phyloP scores from a whole-genome alignment of 1,140 invertebrate species.

The Aphelinus certus region DNA sequence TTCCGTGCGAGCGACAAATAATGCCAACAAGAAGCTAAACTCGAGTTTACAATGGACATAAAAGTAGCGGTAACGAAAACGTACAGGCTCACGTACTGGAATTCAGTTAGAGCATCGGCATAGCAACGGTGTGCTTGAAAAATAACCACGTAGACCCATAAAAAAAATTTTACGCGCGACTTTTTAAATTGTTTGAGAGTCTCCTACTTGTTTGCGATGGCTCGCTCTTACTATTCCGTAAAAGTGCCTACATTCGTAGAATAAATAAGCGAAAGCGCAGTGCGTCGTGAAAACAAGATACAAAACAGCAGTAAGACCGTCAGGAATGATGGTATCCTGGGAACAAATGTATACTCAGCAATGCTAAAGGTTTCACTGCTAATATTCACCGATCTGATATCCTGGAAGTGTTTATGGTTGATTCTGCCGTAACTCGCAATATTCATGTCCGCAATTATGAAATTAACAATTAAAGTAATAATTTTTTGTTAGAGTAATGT shows the following conservation, averaged over 20 bases:
- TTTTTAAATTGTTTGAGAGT: conserved; percentile 29
- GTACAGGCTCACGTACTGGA: conserved; percentile 24
- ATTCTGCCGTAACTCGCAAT: too few relatives aligned
- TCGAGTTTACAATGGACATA: conserved; percentile 35
- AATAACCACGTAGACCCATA: conserved; percentile 25
- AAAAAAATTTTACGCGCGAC: conserved; percentile 29
- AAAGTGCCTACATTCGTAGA: conserved; percentile 21
- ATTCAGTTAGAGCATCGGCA: conserved; percentile 31
- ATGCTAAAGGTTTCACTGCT: too few relatives aligned
- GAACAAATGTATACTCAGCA: background rate
- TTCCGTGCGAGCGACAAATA: conserved; percentile 33
- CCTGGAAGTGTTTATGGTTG: too few relatives aligned
- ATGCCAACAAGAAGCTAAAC: conserved; percentile 24
- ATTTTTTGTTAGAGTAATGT: too few relatives aligned
- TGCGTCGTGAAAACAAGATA: background rate
- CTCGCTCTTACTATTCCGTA: conserved; percentile 8
- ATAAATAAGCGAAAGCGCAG: conserved; percentile 1
- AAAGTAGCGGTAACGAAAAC: conserved; percentile 33
- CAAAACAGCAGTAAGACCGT: background rate
- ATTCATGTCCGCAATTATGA: too few relatives aligned
- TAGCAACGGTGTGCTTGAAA: conserved; percentile 15
- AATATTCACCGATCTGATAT: too few relatives aligned
- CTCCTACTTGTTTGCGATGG: background rate
- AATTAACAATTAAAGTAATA: too few relatives aligned
- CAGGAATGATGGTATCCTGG: conserved; percentile 9